A percentile compares a stretch with the other conserved stretches of the same genome.
phyloP scores from a whole-genome alignment of 2,888 invertebrate species.

The Epinotia brunnichana region DNA sequence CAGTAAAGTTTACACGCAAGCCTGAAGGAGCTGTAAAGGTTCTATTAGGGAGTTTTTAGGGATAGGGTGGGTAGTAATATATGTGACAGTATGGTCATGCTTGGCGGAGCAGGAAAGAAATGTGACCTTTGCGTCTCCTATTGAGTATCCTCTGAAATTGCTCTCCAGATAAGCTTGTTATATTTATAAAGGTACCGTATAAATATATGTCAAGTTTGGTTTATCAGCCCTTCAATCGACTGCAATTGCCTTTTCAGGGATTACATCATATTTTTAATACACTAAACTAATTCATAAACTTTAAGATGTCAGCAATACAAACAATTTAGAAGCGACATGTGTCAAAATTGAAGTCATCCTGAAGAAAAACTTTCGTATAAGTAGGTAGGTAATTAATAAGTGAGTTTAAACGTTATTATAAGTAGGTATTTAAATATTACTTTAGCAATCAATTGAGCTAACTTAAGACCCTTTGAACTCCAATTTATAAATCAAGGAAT shows the following conservation, averaged over 20 bases:
- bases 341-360: no score
- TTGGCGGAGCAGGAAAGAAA: constrained; percentile 73
- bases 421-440: no score
- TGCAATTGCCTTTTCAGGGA: no score
- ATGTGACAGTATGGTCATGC: constrained; percentile 77
- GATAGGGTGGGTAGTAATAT: constrained; percentile 67
- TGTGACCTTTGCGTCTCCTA: constrained; percentile 66
- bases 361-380: no score
- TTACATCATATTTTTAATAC: no score
- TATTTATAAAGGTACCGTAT: constrained; percentile 1
- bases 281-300: no score
- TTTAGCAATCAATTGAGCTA: no score
- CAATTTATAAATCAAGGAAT: constrained; percentile 33
- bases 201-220: not conserved
- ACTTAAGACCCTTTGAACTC: not conserved
- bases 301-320: no score
- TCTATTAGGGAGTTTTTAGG: constrained; percentile 44
- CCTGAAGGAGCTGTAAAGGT: constrained; percentile 31
- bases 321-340: no score
- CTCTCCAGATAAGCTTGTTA: constrained; percentile 31
- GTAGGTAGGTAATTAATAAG: no score
- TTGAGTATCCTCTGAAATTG: constrained; percentile 49
- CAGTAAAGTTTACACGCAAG: constrained; percentile 39
- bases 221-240: not conserved
- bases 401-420: no score